Conservation (phyloP, 2,888 invertebrate genomes). For the Caenorhabditis virilis region DNA sequence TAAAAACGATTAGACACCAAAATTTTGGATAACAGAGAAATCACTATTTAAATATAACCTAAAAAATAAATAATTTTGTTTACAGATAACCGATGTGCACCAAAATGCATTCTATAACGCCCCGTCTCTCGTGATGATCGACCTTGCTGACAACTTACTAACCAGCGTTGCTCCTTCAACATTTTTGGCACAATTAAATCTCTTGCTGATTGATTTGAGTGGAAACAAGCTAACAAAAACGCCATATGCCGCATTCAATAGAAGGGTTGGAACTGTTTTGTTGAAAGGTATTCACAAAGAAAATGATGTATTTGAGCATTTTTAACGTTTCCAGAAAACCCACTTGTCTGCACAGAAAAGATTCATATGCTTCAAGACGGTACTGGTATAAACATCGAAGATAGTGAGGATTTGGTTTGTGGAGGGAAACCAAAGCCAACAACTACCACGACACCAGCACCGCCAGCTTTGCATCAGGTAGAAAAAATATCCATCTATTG, state of each 20-base stretch:
- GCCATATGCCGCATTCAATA: conserved; percentile 67
- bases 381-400: conserved; percentile 61
- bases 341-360: conserved; percentile 67
- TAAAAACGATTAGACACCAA: no score
- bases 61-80: conserved; percentile 6
- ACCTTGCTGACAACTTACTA: conserved; percentile 64
- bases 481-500: no score
- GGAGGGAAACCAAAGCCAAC: conserved; percentile 41
- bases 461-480: conserved; percentile 3
- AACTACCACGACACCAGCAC: conserved; percentile 15
- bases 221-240: conserved; percentile 60
- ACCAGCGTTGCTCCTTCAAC: conserved; percentile 59
- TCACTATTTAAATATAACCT: no score
- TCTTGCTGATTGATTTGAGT: conserved; percentile 66
- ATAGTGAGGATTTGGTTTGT: conserved; percentile 61
- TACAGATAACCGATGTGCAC: conserved; percentile 64
- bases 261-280: conserved; percentile 65
- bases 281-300: conserved; percentile 57
- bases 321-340: conserved; percentile 61
- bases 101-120: conserved; percentile 67
- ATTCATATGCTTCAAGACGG: conserved; percentile 68
- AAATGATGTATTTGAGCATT: not conserved
- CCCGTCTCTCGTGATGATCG: conserved; percentile 65
- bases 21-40: no score
- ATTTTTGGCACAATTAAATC: conserved; percentile 66